phyloP scores from a whole-genome alignment of 2,888 invertebrate genomes.

The Vandiemenella viatica region DNA sequence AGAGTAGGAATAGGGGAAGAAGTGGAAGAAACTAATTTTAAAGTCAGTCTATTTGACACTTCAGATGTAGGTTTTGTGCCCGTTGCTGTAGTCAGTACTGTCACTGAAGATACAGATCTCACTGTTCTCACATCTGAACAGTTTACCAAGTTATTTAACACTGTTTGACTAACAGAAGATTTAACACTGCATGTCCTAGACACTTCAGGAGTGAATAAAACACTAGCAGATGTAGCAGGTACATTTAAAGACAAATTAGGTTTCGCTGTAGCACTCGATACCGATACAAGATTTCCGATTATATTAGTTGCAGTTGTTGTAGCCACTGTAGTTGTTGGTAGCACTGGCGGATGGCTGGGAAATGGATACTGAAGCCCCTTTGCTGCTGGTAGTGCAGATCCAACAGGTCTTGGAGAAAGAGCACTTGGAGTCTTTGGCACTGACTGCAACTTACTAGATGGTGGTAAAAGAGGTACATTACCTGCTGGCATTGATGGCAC shows the following conservation, averaged over 20 bases:
- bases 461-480: constrained; percentile 7
- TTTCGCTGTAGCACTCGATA: constrained; percentile 8
- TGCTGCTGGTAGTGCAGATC: constrained; percentile 27
- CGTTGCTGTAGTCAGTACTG: constrained; percentile 10
- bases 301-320: constrained; percentile 19
- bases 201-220: constrained; percentile 6
- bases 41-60: constrained; percentile 7
- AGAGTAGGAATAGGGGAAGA: too few species aligned
- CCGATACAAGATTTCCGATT: constrained; percentile 7
- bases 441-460: constrained; percentile 5
- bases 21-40: constrained; percentile 6
- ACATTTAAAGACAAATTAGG: constrained; percentile 8
- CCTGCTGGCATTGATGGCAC: constrained; percentile 10
- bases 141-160: neutral
- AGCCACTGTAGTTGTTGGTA: constrained; percentile 23
- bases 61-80: constrained; percentile 12
- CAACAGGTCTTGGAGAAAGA: constrained; percentile 8
- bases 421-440: constrained; percentile 12
- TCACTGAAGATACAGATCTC: constrained; percentile 6
- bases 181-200: constrained; percentile 10
- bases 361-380: constrained; percentile 61
- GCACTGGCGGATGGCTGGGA: constrained; percentile 56
- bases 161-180: constrained; percentile 1
- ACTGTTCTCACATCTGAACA: constrained; percentile 2
- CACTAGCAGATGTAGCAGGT: constrained; percentile 15